These are phyloP conservation scores for Helarctos malayanus DNA, from an alignment of 2,797 vertebrate genomes.

Conservation along the genomic window DNA sequence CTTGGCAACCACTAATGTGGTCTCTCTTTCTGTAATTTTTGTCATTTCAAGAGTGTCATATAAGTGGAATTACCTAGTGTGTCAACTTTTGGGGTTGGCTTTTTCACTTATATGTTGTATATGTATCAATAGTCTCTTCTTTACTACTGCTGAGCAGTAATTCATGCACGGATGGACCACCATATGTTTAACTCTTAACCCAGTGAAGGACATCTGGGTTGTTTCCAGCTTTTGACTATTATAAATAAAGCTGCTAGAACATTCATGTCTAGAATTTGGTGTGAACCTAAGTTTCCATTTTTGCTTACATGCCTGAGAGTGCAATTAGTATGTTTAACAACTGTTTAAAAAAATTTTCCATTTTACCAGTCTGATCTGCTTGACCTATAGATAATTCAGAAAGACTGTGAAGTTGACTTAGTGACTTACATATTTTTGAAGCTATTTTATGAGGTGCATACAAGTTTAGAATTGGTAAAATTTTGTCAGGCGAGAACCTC, in stretches of 20 bases:
- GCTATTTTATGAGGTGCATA: background rate
- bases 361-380: background rate
- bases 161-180: background rate
- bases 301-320: background rate
- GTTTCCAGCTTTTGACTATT: background rate
- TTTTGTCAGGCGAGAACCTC: background rate
- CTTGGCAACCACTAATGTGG: background rate
- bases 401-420: background rate
- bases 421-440: background rate
- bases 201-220: background rate
- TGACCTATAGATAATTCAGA: background rate
- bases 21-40: background rate
- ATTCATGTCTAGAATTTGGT: background rate
- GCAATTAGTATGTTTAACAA: background rate
- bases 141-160: background rate
- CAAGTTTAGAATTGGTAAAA: background rate
- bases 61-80: background rate
- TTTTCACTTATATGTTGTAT: background rate
- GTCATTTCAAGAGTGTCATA: background rate
- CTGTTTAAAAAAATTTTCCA: background rate
- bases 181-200: background rate
- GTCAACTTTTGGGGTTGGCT: background rate
- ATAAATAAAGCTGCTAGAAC: background rate
- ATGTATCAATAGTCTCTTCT: background rate
- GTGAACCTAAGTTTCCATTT: slow-evolving; percentile 24